Conservation (phyloP, 1,140 invertebrate species). For the Paraescarpia echinospica region DNA sequence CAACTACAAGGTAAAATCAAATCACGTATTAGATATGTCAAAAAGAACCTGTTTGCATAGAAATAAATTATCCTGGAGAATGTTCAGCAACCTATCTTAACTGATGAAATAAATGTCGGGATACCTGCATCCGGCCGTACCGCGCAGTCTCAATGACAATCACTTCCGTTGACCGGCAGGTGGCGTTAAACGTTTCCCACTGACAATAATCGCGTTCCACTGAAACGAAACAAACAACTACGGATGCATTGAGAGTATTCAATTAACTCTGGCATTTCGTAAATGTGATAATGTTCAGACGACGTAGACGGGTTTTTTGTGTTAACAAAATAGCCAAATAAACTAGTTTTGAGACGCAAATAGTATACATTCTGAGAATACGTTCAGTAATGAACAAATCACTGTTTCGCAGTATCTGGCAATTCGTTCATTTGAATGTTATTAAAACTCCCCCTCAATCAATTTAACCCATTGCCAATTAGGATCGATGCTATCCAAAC, state of each 20-base stretch:
- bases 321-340: background rate
- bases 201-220: conserved; percentile 17
- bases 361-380: background rate
- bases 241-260: background rate
- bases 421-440: background rate
- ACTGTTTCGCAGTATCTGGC: background rate
- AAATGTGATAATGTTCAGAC: background rate
- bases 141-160: conserved; percentile 8
- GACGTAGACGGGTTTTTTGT: background rate
- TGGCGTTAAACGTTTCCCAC: conserved; percentile 15
- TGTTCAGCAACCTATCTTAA: too few species aligned
- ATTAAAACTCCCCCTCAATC: background rate
- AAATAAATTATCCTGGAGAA: too few species aligned
- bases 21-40: too few species aligned
- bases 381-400: background rate
- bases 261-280: background rate
- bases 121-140: conserved; percentile 24
- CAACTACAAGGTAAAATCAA: too few species aligned
- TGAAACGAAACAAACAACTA: background rate
- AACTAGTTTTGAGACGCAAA: background rate
- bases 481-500: too few species aligned
- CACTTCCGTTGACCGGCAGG: conserved; percentile 11
- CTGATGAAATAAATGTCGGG: background rate
- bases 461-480: too few species aligned
- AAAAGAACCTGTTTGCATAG: too few species aligned